Evolutionary conservation across 2,888 invertebrate species (phyloP).

Genomic region (Phalangium opilio): DNA sequence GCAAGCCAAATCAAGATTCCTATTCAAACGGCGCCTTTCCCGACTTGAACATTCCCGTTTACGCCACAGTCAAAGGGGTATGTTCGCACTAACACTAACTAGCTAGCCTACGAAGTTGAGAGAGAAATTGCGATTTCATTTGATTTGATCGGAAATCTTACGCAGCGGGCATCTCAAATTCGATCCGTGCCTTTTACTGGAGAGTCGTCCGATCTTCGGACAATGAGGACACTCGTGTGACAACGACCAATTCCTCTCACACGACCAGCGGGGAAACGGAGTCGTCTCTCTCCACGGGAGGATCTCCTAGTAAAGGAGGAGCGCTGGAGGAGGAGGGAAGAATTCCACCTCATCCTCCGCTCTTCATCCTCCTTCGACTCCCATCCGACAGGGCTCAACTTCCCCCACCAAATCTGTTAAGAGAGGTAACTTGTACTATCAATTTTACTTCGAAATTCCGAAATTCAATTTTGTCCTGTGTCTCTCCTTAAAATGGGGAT

Average conservation of each 20-base stretch:
- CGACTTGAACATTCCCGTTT: slow-evolving; percentile 53
- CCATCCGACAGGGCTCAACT: slow-evolving; percentile 19
- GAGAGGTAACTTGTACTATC: slow-evolving; percentile 23
- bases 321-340: background rate
- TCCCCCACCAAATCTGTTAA: slow-evolving; percentile 24
- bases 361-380: slow-evolving; percentile 19
- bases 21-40: slow-evolving; percentile 11
- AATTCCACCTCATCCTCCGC: slow-evolving; percentile 7
- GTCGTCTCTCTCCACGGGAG: slow-evolving; percentile 24
- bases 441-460: no score
- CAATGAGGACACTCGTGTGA: slow-evolving; percentile 50
- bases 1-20: slow-evolving; percentile 9
- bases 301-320: slow-evolving; percentile 14
- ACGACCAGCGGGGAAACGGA: slow-evolving; percentile 21
- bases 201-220: slow-evolving; percentile 86
- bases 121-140: slow-evolving; percentile 1
- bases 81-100: no score
- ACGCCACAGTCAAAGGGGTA: slow-evolving; percentile 87
- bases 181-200: slow-evolving; percentile 90
- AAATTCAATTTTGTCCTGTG: no score
- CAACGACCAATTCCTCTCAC: slow-evolving; percentile 21
- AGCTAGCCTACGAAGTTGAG: background rate
- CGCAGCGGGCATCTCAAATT: slow-evolving; percentile 79
- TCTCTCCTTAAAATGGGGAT: no score
- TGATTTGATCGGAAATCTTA: slow-evolving; percentile 15